A percentile compares a stretch with the other conserved stretches of the same genome.
Conservation (phyloP, 2,113 vertebrate species). For the Pristiophorus japonicus region DNA sequence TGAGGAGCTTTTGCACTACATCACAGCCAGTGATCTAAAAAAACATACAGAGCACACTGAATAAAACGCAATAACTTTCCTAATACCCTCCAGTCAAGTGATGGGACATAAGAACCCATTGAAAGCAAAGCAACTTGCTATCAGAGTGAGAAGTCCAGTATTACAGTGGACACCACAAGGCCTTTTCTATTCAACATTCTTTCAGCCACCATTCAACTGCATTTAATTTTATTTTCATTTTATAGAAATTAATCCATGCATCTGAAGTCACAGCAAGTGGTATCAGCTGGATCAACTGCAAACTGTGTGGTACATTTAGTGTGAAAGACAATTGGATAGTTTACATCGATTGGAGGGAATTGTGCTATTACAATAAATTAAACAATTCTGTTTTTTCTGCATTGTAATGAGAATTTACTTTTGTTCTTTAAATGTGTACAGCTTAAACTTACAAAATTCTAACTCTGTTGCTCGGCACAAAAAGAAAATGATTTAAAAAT, state of each 20-base stretch:
- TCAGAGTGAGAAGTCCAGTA: not conserved
- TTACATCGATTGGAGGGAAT: not conserved
- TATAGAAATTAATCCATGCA: not conserved
- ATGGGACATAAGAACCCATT: not conserved
- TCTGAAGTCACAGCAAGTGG: not conserved
- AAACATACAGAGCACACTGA: not conserved
- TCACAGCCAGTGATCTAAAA: not conserved
- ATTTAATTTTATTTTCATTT: conserved; percentile 18
- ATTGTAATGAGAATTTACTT: not conserved
- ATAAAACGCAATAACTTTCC: not conserved
- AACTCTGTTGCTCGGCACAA: not conserved
- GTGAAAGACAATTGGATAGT: not conserved
- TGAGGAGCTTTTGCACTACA: not conserved
- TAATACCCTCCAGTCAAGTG: not conserved
- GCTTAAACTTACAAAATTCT: no score
- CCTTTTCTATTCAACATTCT: not conserved
- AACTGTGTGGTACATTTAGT: not conserved
- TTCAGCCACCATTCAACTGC: conserved; percentile 9
- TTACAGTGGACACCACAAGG: no score
- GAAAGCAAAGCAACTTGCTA: not conserved
- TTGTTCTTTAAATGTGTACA: no score
- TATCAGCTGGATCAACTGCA: conserved; percentile 21
- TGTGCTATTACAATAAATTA: not conserved
- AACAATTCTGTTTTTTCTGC: not conserved
- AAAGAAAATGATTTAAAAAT: not conserved